phyloP scores from a whole-genome alignment of 2,113 vertebrate genomes.

The Tupaia tana region DNA sequence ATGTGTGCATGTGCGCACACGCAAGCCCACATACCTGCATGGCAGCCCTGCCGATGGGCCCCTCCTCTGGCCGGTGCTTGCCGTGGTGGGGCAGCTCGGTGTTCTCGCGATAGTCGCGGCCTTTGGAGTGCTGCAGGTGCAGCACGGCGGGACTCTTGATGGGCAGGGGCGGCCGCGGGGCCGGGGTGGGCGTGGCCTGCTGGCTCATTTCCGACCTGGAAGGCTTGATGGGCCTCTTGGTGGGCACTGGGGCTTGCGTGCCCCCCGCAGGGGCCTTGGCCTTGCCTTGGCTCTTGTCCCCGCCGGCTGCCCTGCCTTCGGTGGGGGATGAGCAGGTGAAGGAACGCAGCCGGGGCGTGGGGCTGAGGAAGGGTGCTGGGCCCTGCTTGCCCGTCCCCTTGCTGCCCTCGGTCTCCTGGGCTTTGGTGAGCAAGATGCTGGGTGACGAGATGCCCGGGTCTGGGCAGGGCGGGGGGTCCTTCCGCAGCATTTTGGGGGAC shows the following conservation, averaged over 20 bases:
- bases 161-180: constrained; percentile 90
- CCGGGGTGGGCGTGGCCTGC: not conserved
- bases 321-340: constrained; percentile 90
- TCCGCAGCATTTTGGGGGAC: constrained; percentile 79
- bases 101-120: constrained; percentile 93
- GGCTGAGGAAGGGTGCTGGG: constrained; percentile 84
- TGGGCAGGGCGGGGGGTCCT: constrained; percentile 84
- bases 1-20: accelerated
- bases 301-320: constrained; percentile 70
- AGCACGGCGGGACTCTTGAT: constrained; percentile 88
- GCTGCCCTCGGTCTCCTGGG: constrained; percentile 85
- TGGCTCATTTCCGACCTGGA: constrained; percentile 89
- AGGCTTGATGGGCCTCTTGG: constrained; percentile 91
- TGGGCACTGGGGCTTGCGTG: constrained; percentile 61
- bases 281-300: constrained; percentile 87
- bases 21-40: constrained; percentile 72
- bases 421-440: constrained; percentile 83
- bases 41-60: constrained; percentile 77
- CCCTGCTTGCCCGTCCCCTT: constrained; percentile 78
- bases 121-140: constrained; percentile 88
- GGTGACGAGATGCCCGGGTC: constrained; percentile 76
- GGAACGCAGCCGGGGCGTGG: constrained; percentile 90
- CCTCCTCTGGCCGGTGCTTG: constrained; percentile 85
- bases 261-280: constrained; percentile 61
- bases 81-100: constrained; percentile 87